phyloP scores from a whole-genome alignment of 2,113 vertebrate genomes.

The Lampris incognitus region DNA sequence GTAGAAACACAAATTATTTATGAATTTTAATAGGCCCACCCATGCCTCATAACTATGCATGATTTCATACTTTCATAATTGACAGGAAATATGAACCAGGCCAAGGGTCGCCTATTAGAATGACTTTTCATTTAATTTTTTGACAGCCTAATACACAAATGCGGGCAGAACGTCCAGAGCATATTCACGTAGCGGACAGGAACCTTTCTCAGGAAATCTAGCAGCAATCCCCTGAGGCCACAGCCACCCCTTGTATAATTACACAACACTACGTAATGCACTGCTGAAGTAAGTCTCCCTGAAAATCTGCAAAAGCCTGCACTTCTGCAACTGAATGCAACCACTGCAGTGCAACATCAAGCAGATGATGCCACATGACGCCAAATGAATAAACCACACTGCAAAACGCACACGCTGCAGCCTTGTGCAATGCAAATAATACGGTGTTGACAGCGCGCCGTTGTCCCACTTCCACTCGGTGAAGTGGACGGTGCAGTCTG shows the following conservation, averaged over 20 bases:
- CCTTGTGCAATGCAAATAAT: background rate
- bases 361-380: constrained; percentile 3
- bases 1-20: constrained; percentile 95
- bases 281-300: constrained; percentile 47
- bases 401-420: constrained; percentile 7
- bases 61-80: constrained; percentile 98
- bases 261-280: constrained; percentile 63
- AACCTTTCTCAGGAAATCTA: constrained; percentile 72
- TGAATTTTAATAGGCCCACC: constrained; percentile 95
- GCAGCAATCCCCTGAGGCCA: constrained; percentile 71
- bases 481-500: constrained; percentile 15
- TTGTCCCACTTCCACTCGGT: constrained; percentile 35
- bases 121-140: constrained; percentile 99
- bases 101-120: constrained; percentile 99
- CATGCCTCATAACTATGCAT: constrained; percentile 99
- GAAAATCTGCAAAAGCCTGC: constrained; percentile 19
- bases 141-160: constrained; percentile 94
- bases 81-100: constrained; percentile 99
- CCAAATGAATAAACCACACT: constrained; percentile 1
- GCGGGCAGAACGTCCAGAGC: constrained; percentile 86
- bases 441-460: constrained; percentile 5
- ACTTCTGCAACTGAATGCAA: constrained; percentile 49
- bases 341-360: constrained; percentile 17
- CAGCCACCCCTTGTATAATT: constrained; percentile 75
- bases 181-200: constrained; percentile 83